phyloP scores from a whole-genome alignment of 2,888 invertebrate genomes.

The Teleiodes luculella region DNA sequence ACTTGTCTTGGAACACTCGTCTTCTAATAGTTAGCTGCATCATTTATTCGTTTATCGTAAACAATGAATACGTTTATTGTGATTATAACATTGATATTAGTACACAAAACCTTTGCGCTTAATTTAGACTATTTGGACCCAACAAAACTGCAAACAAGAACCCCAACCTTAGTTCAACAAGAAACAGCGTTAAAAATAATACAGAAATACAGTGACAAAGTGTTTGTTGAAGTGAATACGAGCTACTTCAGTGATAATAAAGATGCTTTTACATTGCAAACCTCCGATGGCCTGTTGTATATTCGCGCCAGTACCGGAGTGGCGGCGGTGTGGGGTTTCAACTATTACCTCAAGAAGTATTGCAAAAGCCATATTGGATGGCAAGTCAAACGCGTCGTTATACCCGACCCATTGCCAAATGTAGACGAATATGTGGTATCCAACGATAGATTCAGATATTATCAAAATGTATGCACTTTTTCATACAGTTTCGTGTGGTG shows the following conservation, averaged over 20 bases:
- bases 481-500: constrained; percentile 94
- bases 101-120: constrained; percentile 15
- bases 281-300: constrained; percentile 37
- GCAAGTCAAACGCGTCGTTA: constrained; percentile 83
- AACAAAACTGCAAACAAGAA: constrained; percentile 50
- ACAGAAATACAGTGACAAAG: constrained; percentile 34
- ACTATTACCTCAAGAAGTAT: constrained; percentile 90
- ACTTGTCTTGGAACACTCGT: too few species aligned
- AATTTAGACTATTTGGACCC: constrained; percentile 61
- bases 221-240: constrained; percentile 47
- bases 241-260: constrained; percentile 52
- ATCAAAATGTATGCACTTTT: constrained; percentile 96
- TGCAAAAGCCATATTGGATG: constrained; percentile 91
- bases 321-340: constrained; percentile 90
- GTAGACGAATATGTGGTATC: constrained; percentile 81
- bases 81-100: too few species aligned
- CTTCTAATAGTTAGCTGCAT: too few species aligned
- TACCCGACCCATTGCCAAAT: constrained; percentile 78
- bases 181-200: constrained; percentile 47
- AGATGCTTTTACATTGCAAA: constrained; percentile 52
- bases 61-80: too few species aligned
- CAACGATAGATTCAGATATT: constrained; percentile 90
- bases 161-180: constrained; percentile 42
- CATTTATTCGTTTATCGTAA: too few species aligned
- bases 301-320: constrained; percentile 85